These are phyloP conservation scores for Pachyuromys duprasi DNA, from an alignment of 2,797 vertebrate genomes.

Conservation along the genomic window DNA sequence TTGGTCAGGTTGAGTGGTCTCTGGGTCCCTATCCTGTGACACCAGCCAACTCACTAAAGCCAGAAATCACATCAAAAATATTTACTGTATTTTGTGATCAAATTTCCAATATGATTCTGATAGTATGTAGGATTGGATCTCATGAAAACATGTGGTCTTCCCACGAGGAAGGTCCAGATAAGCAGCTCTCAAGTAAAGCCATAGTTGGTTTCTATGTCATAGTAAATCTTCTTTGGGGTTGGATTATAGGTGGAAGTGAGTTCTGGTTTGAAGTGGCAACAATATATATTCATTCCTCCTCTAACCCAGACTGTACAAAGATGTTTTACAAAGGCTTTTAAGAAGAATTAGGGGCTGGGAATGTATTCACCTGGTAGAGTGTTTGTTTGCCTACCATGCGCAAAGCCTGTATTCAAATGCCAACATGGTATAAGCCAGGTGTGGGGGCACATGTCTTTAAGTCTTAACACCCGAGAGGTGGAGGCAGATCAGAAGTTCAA, in stretches of 20 bases:
- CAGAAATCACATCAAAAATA: slow-evolving; percentile 48
- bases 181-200: neutral
- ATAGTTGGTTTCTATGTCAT: neutral
- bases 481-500: neutral
- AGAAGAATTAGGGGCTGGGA: neutral
- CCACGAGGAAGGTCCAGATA: neutral
- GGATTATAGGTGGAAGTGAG: neutral
- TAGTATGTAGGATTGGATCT: neutral
- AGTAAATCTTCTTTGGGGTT: neutral
- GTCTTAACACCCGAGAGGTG: neutral
- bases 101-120: slow-evolving; percentile 27
- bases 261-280: neutral
- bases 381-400: neutral
- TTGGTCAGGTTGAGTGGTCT: neutral
- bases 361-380: neutral
- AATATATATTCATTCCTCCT: neutral
- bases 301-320: neutral
- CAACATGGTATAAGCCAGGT: neutral
- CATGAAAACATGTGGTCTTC: neutral
- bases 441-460: neutral
- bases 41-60: slow-evolving; percentile 42
- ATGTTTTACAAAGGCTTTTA: neutral
- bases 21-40: neutral
- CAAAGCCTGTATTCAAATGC: neutral
- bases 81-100: slow-evolving; percentile 14